Conservation (phyloP, 1,140 invertebrate genomes). For the Helicoverpa zea region DNA sequence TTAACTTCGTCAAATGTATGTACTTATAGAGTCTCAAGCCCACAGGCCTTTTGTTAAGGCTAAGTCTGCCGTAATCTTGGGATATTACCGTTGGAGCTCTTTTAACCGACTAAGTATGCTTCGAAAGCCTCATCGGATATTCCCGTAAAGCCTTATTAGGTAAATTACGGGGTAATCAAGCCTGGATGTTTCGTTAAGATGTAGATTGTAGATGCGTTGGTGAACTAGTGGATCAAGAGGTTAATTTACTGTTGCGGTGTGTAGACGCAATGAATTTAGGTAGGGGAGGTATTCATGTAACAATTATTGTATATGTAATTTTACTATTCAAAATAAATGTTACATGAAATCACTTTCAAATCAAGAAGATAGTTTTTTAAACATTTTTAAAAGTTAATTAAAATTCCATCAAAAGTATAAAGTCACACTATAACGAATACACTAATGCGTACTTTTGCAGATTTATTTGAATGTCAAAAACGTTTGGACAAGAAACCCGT, state of each 20-base stretch:
- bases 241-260: neutral
- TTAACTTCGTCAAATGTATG: constrained; percentile 1
- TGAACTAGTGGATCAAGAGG: neutral
- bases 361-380: no score
- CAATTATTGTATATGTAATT: no score
- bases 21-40: constrained; percentile 22
- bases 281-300: no score
- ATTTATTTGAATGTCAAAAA: no score
- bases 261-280: neutral
- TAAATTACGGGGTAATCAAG: constrained; percentile 29
- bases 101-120: constrained; percentile 4
- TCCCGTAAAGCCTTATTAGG: constrained; percentile 24
- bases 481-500: no score
- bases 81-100: constrained; percentile 31
- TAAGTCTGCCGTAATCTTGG: constrained; percentile 36
- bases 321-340: no score
- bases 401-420: no score
- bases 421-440: no score
- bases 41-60: constrained; percentile 33
- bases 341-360: no score
- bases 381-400: no score
- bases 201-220: neutral
- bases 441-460: no score
- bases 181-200: neutral
- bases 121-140: constrained; percentile 26